Percentiles rank a stretch among this genome's conserved stretches.
These are phyloP conservation scores for Alviniconcha strummeri DNA, from an alignment of 2,888 invertebrate species.

Conservation along the genomic window DNA sequence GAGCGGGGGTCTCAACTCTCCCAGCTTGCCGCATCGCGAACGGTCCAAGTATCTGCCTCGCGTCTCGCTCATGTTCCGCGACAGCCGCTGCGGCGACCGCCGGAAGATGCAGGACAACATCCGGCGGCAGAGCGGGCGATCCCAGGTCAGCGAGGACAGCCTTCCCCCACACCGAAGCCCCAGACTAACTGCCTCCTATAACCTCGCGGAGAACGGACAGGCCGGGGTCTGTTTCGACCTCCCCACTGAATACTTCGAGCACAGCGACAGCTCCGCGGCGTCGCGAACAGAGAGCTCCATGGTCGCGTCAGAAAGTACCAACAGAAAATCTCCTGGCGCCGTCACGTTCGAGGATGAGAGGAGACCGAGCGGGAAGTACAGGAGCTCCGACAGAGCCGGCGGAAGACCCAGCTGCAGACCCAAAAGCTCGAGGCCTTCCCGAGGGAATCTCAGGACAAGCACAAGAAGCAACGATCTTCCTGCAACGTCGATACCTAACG, in stretches of 20 bases:
- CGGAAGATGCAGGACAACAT: conserved; percentile 5
- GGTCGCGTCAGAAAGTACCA: not conserved
- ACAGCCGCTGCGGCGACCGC: conserved; percentile 18
- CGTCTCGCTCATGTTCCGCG: conserved; percentile 29
- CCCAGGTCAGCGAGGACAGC: not conserved
- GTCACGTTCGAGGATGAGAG: conserved; percentile 8
- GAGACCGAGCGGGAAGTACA: not conserved
- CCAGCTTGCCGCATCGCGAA: conserved; percentile 4
- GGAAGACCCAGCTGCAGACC: not conserved
- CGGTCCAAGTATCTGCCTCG: conserved; percentile 29
- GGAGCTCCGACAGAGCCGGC: not conserved
- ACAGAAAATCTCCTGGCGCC: too few relatives aligned
- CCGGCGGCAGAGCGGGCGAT: not conserved
- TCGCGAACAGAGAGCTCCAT: not conserved
- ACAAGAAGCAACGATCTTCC: too few relatives aligned
- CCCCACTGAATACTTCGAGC: not conserved
- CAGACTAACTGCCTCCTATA: not conserved
- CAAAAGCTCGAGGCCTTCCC: not conserved
- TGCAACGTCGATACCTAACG: too few relatives aligned
- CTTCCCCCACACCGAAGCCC: conserved; percentile 20
- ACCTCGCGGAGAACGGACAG: conserved; percentile 8
- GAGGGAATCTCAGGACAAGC: too few relatives aligned
- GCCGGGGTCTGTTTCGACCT: not conserved
- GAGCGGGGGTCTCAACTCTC: not conserved
- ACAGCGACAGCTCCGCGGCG: not conserved